Evolutionary conservation across 2,797 vertebrate genomes (phyloP).

Genomic region (Sebastolobus alascanus): DNA sequence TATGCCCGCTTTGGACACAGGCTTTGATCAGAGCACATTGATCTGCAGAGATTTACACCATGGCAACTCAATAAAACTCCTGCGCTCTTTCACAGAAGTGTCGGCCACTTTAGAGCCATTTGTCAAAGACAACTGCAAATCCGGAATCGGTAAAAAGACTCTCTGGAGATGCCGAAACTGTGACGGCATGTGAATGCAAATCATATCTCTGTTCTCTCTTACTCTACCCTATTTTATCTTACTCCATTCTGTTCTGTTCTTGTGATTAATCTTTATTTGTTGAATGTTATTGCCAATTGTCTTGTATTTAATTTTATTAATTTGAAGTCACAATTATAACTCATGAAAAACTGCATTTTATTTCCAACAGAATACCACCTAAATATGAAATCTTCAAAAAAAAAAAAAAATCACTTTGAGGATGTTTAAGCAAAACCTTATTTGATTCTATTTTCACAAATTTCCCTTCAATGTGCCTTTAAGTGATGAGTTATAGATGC

Average conservation of each 20-base stretch:
- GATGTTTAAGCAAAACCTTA: neutral
- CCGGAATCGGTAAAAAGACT: constrained; percentile 54
- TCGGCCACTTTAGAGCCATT: constrained; percentile 69
- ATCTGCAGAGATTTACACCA: constrained; percentile 83
- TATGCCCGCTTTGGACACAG: constrained; percentile 73
- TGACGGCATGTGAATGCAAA: constrained; percentile 47
- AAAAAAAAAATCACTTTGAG: neutral
- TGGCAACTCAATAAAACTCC: constrained; percentile 73
- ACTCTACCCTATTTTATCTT: neutral
- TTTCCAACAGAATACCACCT: neutral
- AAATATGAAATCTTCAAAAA: neutral
- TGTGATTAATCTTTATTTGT: neutral
- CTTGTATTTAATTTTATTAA: neutral
- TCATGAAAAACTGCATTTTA: neutral
- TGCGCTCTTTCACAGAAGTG: constrained; percentile 61
- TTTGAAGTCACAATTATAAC: neutral
- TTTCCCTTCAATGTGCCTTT: neutral
- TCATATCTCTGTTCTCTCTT: neutral
- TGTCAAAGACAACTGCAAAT: constrained; percentile 73
- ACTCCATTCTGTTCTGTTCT: neutral
- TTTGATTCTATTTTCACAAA: neutral
- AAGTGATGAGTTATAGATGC: neutral
- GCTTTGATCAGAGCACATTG: constrained; percentile 84
- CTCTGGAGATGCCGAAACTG: constrained; percentile 18
- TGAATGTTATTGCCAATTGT: neutral